Evolutionary conservation across 1,140 invertebrate genomes (phyloP), one percentile per base, ranked within the genome.

Genomic region (Arion vulgaris): DNA sequence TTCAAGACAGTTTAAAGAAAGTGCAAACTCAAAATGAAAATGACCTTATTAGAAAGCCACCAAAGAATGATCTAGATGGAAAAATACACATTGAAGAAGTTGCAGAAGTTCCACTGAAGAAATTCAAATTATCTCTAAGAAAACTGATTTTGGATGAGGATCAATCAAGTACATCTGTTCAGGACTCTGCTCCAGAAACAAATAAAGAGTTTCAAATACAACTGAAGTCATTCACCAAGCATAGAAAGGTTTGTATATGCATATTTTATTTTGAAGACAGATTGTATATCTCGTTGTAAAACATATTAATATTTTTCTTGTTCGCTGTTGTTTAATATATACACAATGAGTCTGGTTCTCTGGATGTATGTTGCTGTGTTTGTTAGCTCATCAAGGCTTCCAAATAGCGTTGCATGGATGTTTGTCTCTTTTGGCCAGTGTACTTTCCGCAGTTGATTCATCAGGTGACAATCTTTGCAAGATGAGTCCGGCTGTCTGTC

Each of bases 121-220:
- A 71, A 41, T 80, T 80, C 53, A 80, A 80, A 39, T 36, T 80
- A 34, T 71, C 78, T 4, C 0, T 66, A 28, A 11, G 78, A 32
- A 80, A 80, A 66, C 13, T 80, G 26, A 45, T 45, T 49, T 34
- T 80, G n/a, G 78, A 80, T 34, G 66, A n/a, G 1, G 78, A 80
- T 38, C 62, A 80, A 11, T 80, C 78, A 45, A 80, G 78, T 36
- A 80, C 78, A 15, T 80, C 78, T 36, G 5, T 80, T 17, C 78
- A 80, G 34, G 78, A 80, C 26, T 80, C 78, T 19, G 78, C 66
- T 1, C 9, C 66, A 32, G 78, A 80, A 71, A 32, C 38, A 34
- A 49, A 28, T 15, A 39, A 45, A 34, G 62, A 80, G 41, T 28
- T 71, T 2, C 23, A 80, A 36, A n/a, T 66, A 32, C 45, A 76